A percentile compares a stretch with the other conserved stretches of the same genome.
phyloP scores from a whole-genome alignment of 2,888 invertebrate genomes.

The Helobdella robusta region DNA sequence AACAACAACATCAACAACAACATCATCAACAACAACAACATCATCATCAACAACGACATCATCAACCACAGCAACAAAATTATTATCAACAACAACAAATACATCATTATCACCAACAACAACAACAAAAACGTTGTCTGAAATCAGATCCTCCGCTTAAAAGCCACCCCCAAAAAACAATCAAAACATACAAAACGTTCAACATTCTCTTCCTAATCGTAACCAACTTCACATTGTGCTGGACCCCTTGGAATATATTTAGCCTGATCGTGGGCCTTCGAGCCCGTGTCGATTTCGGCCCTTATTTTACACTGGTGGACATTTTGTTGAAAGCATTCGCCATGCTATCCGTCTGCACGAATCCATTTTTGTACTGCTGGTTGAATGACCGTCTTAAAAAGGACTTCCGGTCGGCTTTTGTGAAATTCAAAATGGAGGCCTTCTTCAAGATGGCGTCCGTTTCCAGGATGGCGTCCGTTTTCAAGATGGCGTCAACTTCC shows the following conservation, averaged over 20 bases:
- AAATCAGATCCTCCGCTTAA: no score
- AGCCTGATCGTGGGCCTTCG: slow-evolving; percentile 40
- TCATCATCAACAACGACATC: no score
- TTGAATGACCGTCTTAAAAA: slow-evolving; percentile 46
- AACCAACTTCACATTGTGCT: slow-evolving; percentile 43
- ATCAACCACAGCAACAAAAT: no score
- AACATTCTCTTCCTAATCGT: slow-evolving; percentile 45
- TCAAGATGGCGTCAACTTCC: no score
- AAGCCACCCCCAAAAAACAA: no score
- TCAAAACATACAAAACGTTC: slow-evolving; percentile 43
- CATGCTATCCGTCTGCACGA: slow-evolving; percentile 46
- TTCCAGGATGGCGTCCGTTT: no score
- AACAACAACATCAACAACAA: no score
- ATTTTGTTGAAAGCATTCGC: slow-evolving; percentile 44
- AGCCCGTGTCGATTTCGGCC: slow-evolving; percentile 37
- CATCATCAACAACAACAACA: no score
- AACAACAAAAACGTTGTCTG: no score
- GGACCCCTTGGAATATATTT: slow-evolving; percentile 46
- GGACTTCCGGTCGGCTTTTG: slow-evolving; percentile 37
- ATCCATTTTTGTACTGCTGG: slow-evolving; percentile 49
- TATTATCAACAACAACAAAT: no score
- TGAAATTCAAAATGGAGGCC: slow-evolving; percentile 28
- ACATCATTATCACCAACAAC: no score
- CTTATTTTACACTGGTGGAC: slow-evolving; percentile 42
- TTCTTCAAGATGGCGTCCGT: no score